Conservation (phyloP, 2,113 vertebrate species). For the Hydrolagus affinis region DNA sequence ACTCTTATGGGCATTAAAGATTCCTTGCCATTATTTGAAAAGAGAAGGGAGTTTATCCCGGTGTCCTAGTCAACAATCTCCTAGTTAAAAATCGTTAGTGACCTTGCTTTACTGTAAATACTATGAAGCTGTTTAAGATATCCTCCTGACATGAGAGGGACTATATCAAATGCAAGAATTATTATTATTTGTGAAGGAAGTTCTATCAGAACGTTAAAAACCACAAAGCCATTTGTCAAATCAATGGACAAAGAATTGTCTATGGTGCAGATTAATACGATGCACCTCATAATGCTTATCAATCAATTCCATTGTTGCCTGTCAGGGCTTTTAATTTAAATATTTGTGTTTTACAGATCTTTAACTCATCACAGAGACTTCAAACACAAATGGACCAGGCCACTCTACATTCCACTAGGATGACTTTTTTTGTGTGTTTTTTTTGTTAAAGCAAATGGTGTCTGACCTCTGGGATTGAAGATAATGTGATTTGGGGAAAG, state of each 20-base stretch:
- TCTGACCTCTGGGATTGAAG: constrained; percentile 10
- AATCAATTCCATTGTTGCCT: constrained; percentile 5
- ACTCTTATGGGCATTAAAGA: no score
- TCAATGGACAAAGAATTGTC: not conserved
- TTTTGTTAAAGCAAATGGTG: constrained; percentile 7
- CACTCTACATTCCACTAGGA: constrained; percentile 29
- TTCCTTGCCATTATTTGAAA: no score
- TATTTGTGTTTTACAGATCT: constrained; percentile 32
- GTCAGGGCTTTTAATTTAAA: constrained; percentile 26
- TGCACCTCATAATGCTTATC: not conserved
- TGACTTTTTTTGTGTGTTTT: not conserved
- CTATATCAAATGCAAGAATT: no score
- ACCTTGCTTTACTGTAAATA: no score
- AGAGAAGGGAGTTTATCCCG: no score
- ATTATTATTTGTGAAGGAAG: no score
- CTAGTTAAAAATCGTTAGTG: no score
- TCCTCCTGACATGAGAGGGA: no score
- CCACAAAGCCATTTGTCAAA: constrained; percentile 11
- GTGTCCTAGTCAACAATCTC: no score
- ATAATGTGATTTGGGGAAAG: not conserved
- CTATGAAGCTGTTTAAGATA: no score
- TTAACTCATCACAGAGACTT: constrained; percentile 31
- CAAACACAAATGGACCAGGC: constrained; percentile 29
- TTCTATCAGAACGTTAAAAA: not conserved
- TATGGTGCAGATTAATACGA: constrained; percentile 9